Conservation (phyloP, 2,797 vertebrate species). For the Hirundo rustica region DNA sequence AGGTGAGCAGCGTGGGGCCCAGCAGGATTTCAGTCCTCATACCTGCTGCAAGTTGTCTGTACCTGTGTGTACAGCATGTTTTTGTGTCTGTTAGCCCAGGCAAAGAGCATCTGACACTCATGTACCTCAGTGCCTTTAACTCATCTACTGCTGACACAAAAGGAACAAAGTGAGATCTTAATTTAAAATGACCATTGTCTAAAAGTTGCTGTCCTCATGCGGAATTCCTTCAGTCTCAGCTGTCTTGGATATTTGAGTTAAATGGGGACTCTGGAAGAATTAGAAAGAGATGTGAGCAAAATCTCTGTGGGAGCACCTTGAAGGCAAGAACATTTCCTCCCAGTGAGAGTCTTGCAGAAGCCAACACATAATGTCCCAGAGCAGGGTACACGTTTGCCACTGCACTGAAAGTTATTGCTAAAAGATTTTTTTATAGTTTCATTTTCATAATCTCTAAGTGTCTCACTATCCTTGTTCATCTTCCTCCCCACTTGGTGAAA, state of each 20-base stretch:
- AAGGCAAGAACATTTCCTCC: neutral
- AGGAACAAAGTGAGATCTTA: neutral
- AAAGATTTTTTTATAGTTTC: neutral
- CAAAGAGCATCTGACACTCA: neutral
- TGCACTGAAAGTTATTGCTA: neutral
- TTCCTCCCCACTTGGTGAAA: neutral
- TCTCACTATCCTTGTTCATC: neutral
- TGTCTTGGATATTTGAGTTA: neutral
- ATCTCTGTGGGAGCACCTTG: neutral
- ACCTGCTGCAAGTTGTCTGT: neutral
- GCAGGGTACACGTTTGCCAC: neutral
- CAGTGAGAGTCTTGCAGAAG: neutral
- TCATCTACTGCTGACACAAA: neutral
- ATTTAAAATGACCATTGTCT: neutral
- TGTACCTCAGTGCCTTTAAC: neutral
- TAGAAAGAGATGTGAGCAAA: neutral
- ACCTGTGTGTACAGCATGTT: neutral
- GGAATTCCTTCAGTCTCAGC: neutral
- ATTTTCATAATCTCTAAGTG: neutral
- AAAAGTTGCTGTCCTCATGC: neutral
- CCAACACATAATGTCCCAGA: neutral
- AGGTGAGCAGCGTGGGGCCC: neutral
- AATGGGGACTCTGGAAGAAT: neutral
- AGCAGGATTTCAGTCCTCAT: neutral
- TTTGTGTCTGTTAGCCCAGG: neutral